phyloP scores from a whole-genome alignment of 2,888 invertebrate species.

The Aleiodes leptofemur region DNA sequence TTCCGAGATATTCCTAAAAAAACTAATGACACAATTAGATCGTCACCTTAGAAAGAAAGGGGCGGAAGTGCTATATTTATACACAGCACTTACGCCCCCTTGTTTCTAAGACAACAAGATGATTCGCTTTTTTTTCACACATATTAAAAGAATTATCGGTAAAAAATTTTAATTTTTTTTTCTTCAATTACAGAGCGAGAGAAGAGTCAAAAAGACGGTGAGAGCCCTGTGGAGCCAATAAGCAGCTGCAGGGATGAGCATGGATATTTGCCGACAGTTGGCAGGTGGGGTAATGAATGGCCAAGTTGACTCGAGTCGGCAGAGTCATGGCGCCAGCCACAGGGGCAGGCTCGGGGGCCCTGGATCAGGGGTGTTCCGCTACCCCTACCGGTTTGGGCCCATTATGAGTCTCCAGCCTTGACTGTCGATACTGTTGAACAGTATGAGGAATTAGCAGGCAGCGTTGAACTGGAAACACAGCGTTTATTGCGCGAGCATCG shows the following conservation, averaged over 20 bases:
- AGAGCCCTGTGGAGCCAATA: slow-evolving; percentile 76
- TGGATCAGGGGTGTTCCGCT: slow-evolving; percentile 85
- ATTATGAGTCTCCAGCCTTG: slow-evolving; percentile 76
- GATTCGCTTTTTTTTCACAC: too few species aligned
- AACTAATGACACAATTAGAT: too few species aligned
- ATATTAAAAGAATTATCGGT: too few species aligned
- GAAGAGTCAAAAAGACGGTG: slow-evolving; percentile 74
- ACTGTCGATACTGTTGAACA: slow-evolving; percentile 78
- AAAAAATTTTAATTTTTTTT: too few species aligned
- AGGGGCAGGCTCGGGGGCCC: slow-evolving; percentile 74
- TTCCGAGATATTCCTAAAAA: too few species aligned
- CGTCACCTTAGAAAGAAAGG: too few species aligned
- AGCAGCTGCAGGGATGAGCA: slow-evolving; percentile 78
- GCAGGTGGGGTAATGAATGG: slow-evolving; percentile 96
- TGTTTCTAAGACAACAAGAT: too few species aligned
- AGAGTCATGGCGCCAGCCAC: slow-evolving; percentile 76
- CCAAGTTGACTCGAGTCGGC: slow-evolving; percentile 96
- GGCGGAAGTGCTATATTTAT: too few species aligned
- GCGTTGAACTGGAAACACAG: slow-evolving; percentile 88
- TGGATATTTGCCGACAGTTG: slow-evolving; percentile 86
- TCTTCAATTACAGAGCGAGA: slow-evolving; percentile 70
- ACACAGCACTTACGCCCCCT: too few species aligned
- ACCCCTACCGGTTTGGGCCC: slow-evolving; percentile 86
- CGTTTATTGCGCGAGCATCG: slow-evolving; percentile 88
- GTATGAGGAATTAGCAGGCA: slow-evolving; percentile 88